Evolutionary conservation across 2,888 invertebrate genomes (phyloP).

Genomic region (Hydriomena furcata): DNA sequence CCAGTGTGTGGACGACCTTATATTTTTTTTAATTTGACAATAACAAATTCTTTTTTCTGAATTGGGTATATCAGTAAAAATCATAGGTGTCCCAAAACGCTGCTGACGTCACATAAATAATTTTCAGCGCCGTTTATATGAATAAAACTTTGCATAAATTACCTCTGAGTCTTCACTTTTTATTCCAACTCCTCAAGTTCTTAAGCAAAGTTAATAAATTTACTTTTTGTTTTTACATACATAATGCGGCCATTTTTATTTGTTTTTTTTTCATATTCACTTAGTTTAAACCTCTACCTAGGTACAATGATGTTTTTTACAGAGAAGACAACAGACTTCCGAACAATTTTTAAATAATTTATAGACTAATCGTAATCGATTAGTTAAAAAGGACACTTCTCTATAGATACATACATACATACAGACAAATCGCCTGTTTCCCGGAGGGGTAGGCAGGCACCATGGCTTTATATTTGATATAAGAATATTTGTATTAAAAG

Average conservation of each 20-base stretch:
- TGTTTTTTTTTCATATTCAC: not conserved
- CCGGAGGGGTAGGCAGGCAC: no score
- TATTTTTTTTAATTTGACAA: no score
- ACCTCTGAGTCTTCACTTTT: constrained; percentile 33
- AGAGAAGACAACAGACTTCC: not conserved
- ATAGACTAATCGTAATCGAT: no score
- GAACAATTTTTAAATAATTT: no score
- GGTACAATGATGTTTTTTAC: not conserved
- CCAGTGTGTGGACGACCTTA: no score
- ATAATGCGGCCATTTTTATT: constrained; percentile 30
- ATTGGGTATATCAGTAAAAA: constrained; percentile 12
- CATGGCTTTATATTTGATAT: no score
- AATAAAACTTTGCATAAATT: constrained; percentile 43
- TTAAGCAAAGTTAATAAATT: constrained; percentile 39
- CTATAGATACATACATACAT: no score
- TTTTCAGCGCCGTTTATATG: constrained; percentile 31
- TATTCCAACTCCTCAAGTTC: constrained; percentile 37
- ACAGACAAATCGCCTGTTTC: no score
- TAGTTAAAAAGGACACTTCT: no score
- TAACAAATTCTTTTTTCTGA: not conserved
- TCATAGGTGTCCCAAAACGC: constrained; percentile 10
- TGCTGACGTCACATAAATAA: constrained; percentile 20
- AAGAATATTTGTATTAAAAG: no score
- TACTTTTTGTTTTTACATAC: constrained; percentile 37
- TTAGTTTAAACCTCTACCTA: not conserved